Evolutionary conservation across 2,888 invertebrate species (phyloP), one percentile per base, ranked within the genome.

Genomic region (Sarcophaga caerulescens): DNA sequence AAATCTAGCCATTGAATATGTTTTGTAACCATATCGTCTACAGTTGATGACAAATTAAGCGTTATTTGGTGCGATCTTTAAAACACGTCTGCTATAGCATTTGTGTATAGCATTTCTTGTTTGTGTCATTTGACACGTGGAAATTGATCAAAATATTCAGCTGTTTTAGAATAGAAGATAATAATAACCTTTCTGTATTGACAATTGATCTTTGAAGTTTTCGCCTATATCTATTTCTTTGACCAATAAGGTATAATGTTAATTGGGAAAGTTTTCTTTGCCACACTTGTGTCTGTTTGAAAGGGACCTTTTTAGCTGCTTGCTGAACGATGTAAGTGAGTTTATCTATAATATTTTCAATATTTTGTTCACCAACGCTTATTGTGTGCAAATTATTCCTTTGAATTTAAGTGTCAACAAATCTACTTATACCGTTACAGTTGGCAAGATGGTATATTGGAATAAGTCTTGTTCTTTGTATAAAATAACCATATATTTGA

Each of bases 391-490:
- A 35, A 35, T 35, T 35, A 35, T 35, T 35, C 35, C 35, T 35
- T 12, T 19, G 59, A 66, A 66, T 66, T 66, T n/a, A 45, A 19
- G 44, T 66, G 3, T 66, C 66, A n/a, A 66, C 66, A n/a, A n/a
- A 60, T 60, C 8, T 60, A 19, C 60, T 66, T 14, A 57, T 70
- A 10, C 11, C 23, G n/a, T 25, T 70, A 59, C 35, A 35, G 14
- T 70, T 70, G 6, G 25, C 70, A 23, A 35, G 17, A 17, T 70
- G 6, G 23, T 59, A 59, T 59, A 70, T 17, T 10, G 70, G 70
- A 6, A 70, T 35, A n/a, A 70, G 23, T 57, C 4, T 25, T n/a
- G 70, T 70, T 70, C 35, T 70, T 57, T 70, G 10, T 8, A n/a
- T 57, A 25, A 59, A 19, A 12, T 62, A 63, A 19, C 21, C 14